Conservation (phyloP, 2,888 invertebrate species). For the Dasysyrphus albostriatus region DNA sequence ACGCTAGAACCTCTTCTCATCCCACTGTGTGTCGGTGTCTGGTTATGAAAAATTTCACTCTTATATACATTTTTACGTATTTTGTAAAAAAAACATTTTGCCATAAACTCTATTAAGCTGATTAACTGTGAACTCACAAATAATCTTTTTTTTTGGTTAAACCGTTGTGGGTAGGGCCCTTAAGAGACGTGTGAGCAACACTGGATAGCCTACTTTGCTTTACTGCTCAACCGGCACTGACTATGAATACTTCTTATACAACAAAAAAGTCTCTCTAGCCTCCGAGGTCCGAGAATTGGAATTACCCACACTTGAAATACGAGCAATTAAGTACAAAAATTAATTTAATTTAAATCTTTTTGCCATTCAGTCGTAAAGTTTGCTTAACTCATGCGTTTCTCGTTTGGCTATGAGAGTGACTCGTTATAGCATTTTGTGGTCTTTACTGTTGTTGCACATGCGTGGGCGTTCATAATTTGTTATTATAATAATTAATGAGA, state of each 20-base stretch:
- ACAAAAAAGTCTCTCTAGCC: slow-evolving; percentile 7
- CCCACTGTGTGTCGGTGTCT: no score
- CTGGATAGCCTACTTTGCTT: neutral
- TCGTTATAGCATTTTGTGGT: slow-evolving; percentile 27
- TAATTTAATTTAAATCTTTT: slow-evolving; percentile 45
- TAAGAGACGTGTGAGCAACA: no score
- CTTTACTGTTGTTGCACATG: slow-evolving; percentile 56
- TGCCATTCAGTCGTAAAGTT: slow-evolving; percentile 36
- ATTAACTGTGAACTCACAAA: no score
- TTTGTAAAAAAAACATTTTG: no score
- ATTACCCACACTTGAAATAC: slow-evolving; percentile 46
- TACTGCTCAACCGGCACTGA: neutral
- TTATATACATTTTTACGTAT: no score
- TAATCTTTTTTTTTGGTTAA: no score
- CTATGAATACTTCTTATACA: neutral
- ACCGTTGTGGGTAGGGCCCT: neutral
- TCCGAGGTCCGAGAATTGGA: neutral
- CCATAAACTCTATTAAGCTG: no score
- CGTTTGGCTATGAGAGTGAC: neutral
- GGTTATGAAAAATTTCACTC: no score
- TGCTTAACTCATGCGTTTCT: slow-evolving; percentile 6
- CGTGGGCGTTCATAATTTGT: slow-evolving; percentile 78
- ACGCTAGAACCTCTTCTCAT: no score
- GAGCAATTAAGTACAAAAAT: slow-evolving; percentile 39
- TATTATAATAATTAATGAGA: slow-evolving; percentile 78